A percentile compares a stretch with the other conserved stretches of the same genome.
These are phyloP conservation scores for Mobula birostris DNA, from an alignment of 2,113 vertebrate species.

Conservation along the genomic window DNA sequence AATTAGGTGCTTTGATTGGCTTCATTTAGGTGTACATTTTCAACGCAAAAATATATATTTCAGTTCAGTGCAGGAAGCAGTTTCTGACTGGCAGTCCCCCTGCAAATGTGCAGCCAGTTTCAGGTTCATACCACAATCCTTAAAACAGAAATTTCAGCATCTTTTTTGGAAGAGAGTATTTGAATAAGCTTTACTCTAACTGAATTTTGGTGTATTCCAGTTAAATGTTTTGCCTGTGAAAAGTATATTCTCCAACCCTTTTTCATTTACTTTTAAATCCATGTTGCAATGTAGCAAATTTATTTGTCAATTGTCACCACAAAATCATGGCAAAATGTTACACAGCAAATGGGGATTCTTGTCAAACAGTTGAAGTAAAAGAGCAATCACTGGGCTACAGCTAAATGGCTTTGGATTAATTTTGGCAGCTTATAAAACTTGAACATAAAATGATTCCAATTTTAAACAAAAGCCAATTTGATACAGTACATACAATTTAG, in stretches of 20 bases:
- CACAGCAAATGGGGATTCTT: background rate
- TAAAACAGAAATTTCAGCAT: slow-evolving; percentile 14
- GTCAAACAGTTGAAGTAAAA: background rate
- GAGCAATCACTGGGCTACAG: background rate
- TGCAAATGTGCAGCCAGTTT: slow-evolving; percentile 25
- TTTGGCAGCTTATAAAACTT: background rate
- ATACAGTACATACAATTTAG: background rate
- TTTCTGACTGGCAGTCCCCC: background rate
- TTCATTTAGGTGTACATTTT: slow-evolving; percentile 8
- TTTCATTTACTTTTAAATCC: background rate
- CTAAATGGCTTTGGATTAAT: background rate
- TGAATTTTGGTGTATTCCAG: background rate
- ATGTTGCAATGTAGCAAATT: background rate
- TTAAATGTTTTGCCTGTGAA: background rate
- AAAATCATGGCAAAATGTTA: background rate
- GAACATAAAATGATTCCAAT: background rate
- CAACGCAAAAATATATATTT: slow-evolving; percentile 3
- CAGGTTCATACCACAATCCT: background rate
- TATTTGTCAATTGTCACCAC: background rate
- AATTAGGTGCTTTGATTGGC: slow-evolving; percentile 29
- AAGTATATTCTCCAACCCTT: background rate
- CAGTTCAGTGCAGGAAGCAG: slow-evolving; percentile 24
- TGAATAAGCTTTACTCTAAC: background rate
- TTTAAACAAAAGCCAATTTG: background rate
- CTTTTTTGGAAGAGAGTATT: background rate